Base-by-base conservation (phyloP, 2,888 invertebrate genomes). In the Netelia virgata region DNA sequence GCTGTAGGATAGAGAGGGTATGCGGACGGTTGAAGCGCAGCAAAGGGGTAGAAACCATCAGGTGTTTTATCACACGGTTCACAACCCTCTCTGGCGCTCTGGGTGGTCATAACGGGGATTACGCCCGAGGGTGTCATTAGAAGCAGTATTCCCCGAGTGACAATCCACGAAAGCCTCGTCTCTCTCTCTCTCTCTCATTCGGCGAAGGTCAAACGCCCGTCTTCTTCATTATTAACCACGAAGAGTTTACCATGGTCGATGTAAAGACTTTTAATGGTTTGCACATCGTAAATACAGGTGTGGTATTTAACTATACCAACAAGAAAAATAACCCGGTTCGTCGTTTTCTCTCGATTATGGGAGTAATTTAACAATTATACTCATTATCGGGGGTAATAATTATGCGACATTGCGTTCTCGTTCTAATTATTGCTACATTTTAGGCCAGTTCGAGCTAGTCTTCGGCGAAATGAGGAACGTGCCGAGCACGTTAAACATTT, bases 201-300 rank as follows among this genome's bases (percentile, higher is more conserved):
- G 20, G 18, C 18, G 16, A 69, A 77, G 77, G 77, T 77, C 68
- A 59, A 59, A 16, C 43, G 41, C 64, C 47, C 14, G 53, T 74
- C 28, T 64, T 10, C 50, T 14, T 28, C 9, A 11, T 41, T 77
- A 36, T 16, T 57, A 55, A 47, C 47, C 16, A 43, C 23, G 18
- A 57, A 10, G 16, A 57, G 57, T 57, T 57, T 57, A 57, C 20
- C 16, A 16, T 36, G 36, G 36, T 36, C 36, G 36, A 36, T 5
- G 41, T 41, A 23, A 18, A 2, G 55, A 23, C 53, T 23, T 47
- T 41, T 23, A 59, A 77, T 41, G 61, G 61, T 77, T 77, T 59
- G 20, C 69, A 28, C 59, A 61, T 59, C 18, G 14, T 59, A 11
- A 59, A 66, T 76, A 63, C 16, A 16, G 14, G n/a, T 53, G 18